Evolutionary conservation across 2,888 invertebrate species (phyloP), one percentile per base, ranked within the genome.

Genomic region (Mythimna lalbum): DNA sequence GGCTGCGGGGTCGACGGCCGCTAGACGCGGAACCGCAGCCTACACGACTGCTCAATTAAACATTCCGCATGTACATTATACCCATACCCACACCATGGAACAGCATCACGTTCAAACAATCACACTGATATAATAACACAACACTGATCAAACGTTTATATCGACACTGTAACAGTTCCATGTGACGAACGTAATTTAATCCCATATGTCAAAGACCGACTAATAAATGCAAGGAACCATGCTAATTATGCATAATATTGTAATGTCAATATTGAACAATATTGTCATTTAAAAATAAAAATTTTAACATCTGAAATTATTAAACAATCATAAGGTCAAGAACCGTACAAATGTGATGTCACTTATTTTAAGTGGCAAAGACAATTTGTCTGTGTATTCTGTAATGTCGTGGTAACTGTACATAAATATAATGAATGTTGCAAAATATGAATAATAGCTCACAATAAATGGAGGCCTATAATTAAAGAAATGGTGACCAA

Each of bases 1-100:
- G 94, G 93, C 94, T 90, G 92, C 87, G 92, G 86, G 95, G 94
- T 95, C 94, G 92, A 90, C 89, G 95, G 80, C 93, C 95, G 92
- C 94, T 95, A 95, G 95, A 95, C 92, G 94, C 95, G 93, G 95
- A 94, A 93, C 93, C 87, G 87, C 92, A 89, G 94, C 93, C 94
- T 93, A 93, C 93, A 92, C 93, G 88, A 89, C 91, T 89, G 90
- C 93, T 94, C 94, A 94, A 94, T 94, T 94, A 94, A 93, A 93
- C 92, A 92, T 93, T 92, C 92, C 90, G 90, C 93, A 92, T 91
- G 89, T 88, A 90, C 89, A 90, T 88, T 88, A 89, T 86, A 86
- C 80, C 77, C 73, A 82, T 86, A 87, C 81, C 80, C 73, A 81
- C 82, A 80, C 80, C 76, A 79, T 85, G 82, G 76, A 85, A 85